Conservation (phyloP, 2,888 invertebrate genomes). For the Pollenia amentaria region DNA sequence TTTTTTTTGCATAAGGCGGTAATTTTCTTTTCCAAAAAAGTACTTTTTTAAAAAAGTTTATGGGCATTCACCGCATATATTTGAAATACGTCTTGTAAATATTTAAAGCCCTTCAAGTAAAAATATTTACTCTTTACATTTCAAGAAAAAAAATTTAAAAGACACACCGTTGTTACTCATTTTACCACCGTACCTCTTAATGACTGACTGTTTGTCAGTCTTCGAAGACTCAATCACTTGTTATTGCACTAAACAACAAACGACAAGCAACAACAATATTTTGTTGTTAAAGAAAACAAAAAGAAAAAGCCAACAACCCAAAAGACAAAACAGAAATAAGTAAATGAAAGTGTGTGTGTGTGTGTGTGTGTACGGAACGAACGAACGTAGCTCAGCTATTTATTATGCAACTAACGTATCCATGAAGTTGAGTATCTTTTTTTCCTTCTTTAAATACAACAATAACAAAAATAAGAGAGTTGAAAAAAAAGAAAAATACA, state of each 20-base stretch:
- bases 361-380: background rate
- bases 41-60: background rate
- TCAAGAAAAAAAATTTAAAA: background rate
- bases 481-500: constrained; percentile 18
- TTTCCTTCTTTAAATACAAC: constrained; percentile 16
- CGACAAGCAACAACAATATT: background rate
- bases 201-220: constrained; percentile 41
- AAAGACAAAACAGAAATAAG: constrained; percentile 27
- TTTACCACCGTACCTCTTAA: constrained; percentile 44
- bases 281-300: background rate
- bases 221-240: constrained; percentile 60
- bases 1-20: too few species aligned
- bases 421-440: constrained; percentile 77
- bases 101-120: background rate
- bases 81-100: background rate
- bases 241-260: constrained; percentile 29
- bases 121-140: constrained; percentile 28
- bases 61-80: background rate
- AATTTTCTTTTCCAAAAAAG: too few species aligned
- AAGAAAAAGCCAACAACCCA: constrained; percentile 27
- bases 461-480: background rate
- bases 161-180: constrained; percentile 39
- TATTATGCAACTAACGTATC: constrained; percentile 83
- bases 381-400: constrained; percentile 77
- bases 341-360: background rate